Percentiles rank a stretch among this genome's conserved stretches.
phyloP scores from a whole-genome alignment of 2,888 invertebrate genomes.

The Dromius quadrimaculatus region DNA sequence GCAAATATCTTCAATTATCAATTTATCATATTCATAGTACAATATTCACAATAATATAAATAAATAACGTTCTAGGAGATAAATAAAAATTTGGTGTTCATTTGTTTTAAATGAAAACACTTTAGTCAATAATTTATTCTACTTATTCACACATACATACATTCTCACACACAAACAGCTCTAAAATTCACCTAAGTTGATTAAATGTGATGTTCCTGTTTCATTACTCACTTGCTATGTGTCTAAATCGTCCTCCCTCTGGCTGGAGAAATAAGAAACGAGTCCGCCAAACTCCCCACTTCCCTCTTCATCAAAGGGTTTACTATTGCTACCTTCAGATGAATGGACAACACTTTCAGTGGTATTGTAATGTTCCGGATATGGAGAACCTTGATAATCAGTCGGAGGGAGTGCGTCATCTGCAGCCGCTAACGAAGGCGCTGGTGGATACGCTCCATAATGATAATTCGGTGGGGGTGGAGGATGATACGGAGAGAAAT shows the following conservation, averaged over 20 bases:
- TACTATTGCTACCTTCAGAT: constrained; percentile 60
- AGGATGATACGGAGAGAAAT: constrained; percentile 67
- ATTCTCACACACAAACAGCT: constrained; percentile 20
- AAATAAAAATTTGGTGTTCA: constrained; percentile 45
- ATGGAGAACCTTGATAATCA: constrained; percentile 66
- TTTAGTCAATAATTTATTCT: constrained; percentile 22
- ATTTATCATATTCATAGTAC: constrained; percentile 33
- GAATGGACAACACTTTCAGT: constrained; percentile 54
- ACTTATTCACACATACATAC: not conserved
- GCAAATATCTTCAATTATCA: constrained; percentile 16
- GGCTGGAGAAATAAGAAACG: constrained; percentile 93
- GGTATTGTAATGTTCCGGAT: constrained; percentile 59
- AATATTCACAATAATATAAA: constrained; percentile 43
- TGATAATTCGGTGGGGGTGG: constrained; percentile 67
- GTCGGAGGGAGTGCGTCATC: constrained; percentile 63
- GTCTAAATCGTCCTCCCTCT: constrained; percentile 88
- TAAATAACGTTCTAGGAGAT: constrained; percentile 35
- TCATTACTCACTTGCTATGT: constrained; percentile 70
- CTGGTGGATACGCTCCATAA: constrained; percentile 66
- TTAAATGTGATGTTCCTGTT: constrained; percentile 16
- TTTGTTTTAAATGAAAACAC: constrained; percentile 26
- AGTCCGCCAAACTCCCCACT: constrained; percentile 88
- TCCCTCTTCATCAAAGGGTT: constrained; percentile 69
- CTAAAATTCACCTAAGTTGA: constrained; percentile 24
- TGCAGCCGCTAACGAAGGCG: constrained; percentile 63